Evolutionary conservation across 2,797 vertebrate genomes (phyloP), one percentile per base, ranked within the genome.

Genomic region (Eulemur mongoz): DNA sequence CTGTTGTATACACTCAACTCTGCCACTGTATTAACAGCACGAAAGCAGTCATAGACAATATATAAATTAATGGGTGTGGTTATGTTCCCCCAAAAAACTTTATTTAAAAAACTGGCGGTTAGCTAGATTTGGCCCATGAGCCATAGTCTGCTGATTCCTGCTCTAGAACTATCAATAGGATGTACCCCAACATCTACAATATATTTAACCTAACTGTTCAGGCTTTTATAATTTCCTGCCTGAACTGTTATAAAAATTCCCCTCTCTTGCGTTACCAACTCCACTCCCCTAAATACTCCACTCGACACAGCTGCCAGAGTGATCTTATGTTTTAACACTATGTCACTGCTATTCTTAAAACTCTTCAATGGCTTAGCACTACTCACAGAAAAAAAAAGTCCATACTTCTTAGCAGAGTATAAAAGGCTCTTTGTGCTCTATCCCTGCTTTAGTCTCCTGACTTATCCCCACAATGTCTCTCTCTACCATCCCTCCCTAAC

Each of bases 311-410:
- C 79, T 96, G 91, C 73, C 57, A 48, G 61, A 78, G 57, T 67
- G 69, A 94, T 67, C 93, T 96, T 92, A 67, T 86, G 89, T 95
- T 95, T 94, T 93, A 96, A 91, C 57, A 86, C 69, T 84, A 59
- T 61, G 40, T 78, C 94, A 61, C 93, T 89, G 70, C 91, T 96
- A 83, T 95, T 95, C 95, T 95, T 88, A 86, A 94, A 97, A 82
- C 78, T 89, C 95, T 91, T 95, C 91, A 89, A 73, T 85, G 90
- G 85, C 73, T 91, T 96, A 90, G 85, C 89, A 94, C 54, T 85
- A 81, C 91, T 93, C 67, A 73, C 27, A 91, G 88, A 61, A 87
- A 94, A 89, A 94, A 89, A 83, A 83, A 69, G 43, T 65, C 89
- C 89, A 50, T 52, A 91, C 67, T 91, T 95, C 78, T 89, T 63